Base-by-base conservation (phyloP, 2,113 vertebrate species). In the Prolemur simus region DNA sequence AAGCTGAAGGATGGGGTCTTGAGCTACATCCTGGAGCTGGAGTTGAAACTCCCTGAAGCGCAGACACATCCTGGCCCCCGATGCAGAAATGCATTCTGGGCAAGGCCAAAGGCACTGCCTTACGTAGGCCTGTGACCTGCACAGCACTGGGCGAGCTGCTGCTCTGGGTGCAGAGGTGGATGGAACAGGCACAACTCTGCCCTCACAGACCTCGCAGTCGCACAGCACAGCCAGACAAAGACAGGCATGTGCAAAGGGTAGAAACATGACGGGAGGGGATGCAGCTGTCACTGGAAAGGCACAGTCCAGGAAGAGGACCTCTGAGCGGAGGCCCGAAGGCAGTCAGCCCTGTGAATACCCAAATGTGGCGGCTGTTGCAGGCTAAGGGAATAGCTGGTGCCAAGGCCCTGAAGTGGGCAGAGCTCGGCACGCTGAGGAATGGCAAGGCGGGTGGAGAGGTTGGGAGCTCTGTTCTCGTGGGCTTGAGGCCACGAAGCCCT, bases 141-240 rank as follows among this genome's bases (percentile, higher is more conserved):
- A 6, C 80, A 49, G 18, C 3, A 5, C 39, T 18, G 29, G 17
- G 27, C 0, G 9, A 18, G 37, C 34, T 5, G 7, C 60, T 27
- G 68, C 39, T n/a, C 58, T 49, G 42, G 66, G 64, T 23, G 32
- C 5, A 0, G 68, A 34, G 2, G 4, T 25, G 27, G 42, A 54
- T 3, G 5, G 39, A 9, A 12, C 15, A 17, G 66, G 77, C 10
- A 52, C 18, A 18, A 4, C 23, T 29, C 10, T 1, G 23, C 34
- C 58, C 49, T 17, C 76, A 56, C 4, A 42, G 49, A 34, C 42
- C 11, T 20, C 54, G 20, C 23, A 12, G 54, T 20, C 84, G 27
- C 0, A 1, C 17, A 27, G 32, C 52, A 56, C 54, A 45, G 34
- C 39, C 34, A 74, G 76, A 47, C 27, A 5, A 0, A 11, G 21